phyloP scores from a whole-genome alignment of 2,888 invertebrate genomes.

The Pomacea canaliculata region DNA sequence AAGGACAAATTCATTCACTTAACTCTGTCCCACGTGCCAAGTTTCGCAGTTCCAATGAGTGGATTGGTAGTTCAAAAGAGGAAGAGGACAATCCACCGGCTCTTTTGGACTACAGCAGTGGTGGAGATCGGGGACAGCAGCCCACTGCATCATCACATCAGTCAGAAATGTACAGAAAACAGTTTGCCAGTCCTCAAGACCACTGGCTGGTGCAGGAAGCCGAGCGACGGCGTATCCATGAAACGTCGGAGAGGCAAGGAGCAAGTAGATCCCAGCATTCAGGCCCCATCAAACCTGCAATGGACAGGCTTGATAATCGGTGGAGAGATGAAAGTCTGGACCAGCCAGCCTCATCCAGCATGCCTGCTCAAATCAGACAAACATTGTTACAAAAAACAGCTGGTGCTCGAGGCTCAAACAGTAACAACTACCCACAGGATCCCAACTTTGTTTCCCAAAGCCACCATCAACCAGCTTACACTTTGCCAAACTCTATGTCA shows the following conservation, averaged over 20 bases:
- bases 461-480: slow-evolving; percentile 16
- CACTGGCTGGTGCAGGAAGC: slow-evolving; percentile 96
- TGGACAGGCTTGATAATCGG: slow-evolving; percentile 42
- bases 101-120: slow-evolving; percentile 12
- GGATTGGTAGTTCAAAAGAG: slow-evolving; percentile 35
- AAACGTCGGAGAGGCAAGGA: slow-evolving; percentile 29
- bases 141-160: not conserved
- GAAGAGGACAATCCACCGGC: not conserved
- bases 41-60: slow-evolving; percentile 39
- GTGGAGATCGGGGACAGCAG: slow-evolving; percentile 1
- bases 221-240: slow-evolving; percentile 79
- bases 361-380: slow-evolving; percentile 40
- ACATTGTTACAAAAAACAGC: slow-evolving; percentile 44
- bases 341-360: slow-evolving; percentile 18
- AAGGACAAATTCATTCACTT: slow-evolving; percentile 50
- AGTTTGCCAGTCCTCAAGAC: slow-evolving; percentile 67
- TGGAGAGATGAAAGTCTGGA: slow-evolving; percentile 41
- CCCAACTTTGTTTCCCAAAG: slow-evolving; percentile 11
- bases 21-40: slow-evolving; percentile 60
- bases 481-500: slow-evolving; percentile 21
- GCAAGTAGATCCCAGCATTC: slow-evolving; percentile 18
- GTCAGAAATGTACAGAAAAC: slow-evolving; percentile 14
- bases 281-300: slow-evolving; percentile 49
- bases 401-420: slow-evolving; percentile 29
- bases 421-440: slow-evolving; percentile 28